Base-by-base conservation (phyloP, 2,888 invertebrate species). In the Ceramica pisi region DNA sequence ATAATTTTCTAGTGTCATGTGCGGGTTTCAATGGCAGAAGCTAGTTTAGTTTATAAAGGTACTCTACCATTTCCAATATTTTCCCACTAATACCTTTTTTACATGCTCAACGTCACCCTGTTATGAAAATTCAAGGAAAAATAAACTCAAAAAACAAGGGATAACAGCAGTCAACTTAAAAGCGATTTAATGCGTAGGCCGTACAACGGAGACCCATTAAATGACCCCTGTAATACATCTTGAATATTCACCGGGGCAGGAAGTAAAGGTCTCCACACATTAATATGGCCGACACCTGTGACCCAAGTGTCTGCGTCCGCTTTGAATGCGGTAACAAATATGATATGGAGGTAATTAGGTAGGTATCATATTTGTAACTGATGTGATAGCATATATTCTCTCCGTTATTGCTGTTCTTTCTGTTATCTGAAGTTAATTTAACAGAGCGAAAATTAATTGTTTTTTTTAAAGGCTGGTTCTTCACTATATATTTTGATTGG, bases 151-250 rank as follows among this genome's bases (percentile, higher is more conserved):
- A 53, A 53, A n/a, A 21, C 10, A 60, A 35, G 21, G 41, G 31
- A 50, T 48, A 55, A 21, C 60, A 55, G 71, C 46, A 70, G 88
- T 84, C 77, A 80, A 81, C 77, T 89, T 86, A 84, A 87, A 86
- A 76, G 65, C 86, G 80, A 91, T 90, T 89, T 89, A 88, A 92
- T 90, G 87, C 89, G 87, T 85, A 71, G 79, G 79, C 85, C 88
- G 90, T 86, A 73, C 67, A 85, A 83, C 35, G 69, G 57, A 60
- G 67, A 67, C 71, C 60, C 64, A 80, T 83, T 88, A 90, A 91
- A 91, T 90, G 88, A 90, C 88, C 90, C 88, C 85, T 89, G 85
- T 90, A 89, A 91, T 88, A 87, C 88, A 88, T 89, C 87, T 91
- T 90, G 89, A 91, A 92, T 91, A 92, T 92, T 91, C 90, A 90